Conservation (phyloP, 2,797 vertebrate genomes). For the Pipistrellus pygmaeus region DNA sequence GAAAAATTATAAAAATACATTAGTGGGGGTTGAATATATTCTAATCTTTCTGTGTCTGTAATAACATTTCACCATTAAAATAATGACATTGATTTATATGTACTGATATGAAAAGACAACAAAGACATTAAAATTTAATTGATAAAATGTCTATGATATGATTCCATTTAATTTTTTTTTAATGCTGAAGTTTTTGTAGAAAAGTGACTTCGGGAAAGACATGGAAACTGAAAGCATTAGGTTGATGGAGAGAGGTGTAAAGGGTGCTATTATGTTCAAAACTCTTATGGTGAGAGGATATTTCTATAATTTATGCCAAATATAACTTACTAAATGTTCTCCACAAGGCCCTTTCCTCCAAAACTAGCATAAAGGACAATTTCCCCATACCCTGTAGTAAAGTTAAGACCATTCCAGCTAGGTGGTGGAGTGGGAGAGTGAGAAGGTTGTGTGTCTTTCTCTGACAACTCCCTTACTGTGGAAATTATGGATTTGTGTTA, state of each 20-base stretch:
- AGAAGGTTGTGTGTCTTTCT: background rate
- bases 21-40: background rate
- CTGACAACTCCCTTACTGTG: background rate
- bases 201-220: conserved; percentile 20
- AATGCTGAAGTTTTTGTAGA: background rate
- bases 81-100: background rate
- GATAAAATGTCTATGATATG: background rate
- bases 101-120: background rate
- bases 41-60: conserved; percentile 9
- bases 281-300: background rate
- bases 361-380: background rate
- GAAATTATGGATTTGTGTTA: background rate
- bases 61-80: background rate
- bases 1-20: background rate
- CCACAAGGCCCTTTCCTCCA: background rate
- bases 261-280: background rate
- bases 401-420: background rate
- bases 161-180: background rate
- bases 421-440: no score
- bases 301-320: background rate
- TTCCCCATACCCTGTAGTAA: background rate
- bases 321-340: background rate
- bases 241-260: background rate
- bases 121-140: conserved; percentile 15
- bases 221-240: background rate